Base-by-base conservation (phyloP, 2,797 vertebrate genomes). In the Crenuchus spilurus region DNA sequence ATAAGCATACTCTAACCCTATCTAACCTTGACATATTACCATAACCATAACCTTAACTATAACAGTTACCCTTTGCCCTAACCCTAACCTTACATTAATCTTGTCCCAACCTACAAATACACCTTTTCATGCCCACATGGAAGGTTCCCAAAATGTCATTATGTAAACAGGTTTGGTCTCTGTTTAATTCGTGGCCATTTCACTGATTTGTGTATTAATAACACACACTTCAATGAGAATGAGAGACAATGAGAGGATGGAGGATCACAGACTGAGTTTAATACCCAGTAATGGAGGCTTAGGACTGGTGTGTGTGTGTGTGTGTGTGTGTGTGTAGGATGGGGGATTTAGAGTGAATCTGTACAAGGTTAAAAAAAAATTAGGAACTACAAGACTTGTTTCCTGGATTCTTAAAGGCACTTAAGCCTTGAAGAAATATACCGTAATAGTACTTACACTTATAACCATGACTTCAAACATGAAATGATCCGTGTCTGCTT, bases 261-360 rank as follows among this genome's bases (percentile, higher is more conserved):
- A 60, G 57, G 57, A 33, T 46, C 66, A 42, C 24, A 42, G 51
- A 22, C 6, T 14, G 16, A 62, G 18, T 68, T 69, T 62, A 33
- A 69, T n/a, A 22, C 64, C 65, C n/a, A 61, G 58, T 1, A n/a
- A 62, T 22, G 26, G 28, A 69, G 35, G 62, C 62, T 74, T 74
- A 58, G 22, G 41, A 33, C 41, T 57, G 51, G 18, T 68, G 65
- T 16, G 49, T 24, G 20, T 9, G 14, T 33, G 30, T 66, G 64
- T 49, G n/a, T 37, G 49, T 54, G 35, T 68, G 11, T 52, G 14
- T 39, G 20, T 37, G 48, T 16, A 37, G 39, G n/a, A 11, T 9
- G 20, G 33, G 13, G 30, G 52, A 33, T 55, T 55, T 31, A 55
- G 28, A 33, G 52, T 55, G 37, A 39, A 62, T 62, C 9, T 16